These are phyloP conservation scores for Pionites leucogaster DNA, from an alignment of 2,113 vertebrate species.

Conservation along the genomic window DNA sequence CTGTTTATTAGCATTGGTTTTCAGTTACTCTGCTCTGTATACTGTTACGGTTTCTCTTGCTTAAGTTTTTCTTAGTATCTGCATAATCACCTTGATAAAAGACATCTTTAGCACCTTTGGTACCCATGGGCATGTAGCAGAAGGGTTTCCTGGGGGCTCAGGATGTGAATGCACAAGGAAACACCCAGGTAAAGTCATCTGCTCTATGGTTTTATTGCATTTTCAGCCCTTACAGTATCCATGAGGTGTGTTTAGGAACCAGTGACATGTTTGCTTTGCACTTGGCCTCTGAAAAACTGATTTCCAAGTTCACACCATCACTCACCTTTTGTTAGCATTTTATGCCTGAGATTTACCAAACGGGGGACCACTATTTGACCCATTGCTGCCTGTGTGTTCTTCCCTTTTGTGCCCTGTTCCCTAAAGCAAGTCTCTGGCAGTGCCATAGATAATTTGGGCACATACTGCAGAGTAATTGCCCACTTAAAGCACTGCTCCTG, in stretches of 20 bases:
- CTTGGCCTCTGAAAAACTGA: neutral
- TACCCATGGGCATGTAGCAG: neutral
- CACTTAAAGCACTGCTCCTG: neutral
- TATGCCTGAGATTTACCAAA: neutral
- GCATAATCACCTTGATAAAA: neutral
- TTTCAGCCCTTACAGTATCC: neutral
- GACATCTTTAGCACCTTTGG: neutral
- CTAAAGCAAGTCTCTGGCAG: neutral
- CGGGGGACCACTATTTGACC: neutral
- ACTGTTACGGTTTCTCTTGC: neutral
- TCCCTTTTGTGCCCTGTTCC: neutral
- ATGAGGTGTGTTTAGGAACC: neutral
- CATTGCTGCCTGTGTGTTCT: neutral
- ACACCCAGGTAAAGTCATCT: neutral
- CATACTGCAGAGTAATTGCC: accelerated
- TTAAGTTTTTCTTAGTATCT: neutral
- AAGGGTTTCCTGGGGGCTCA: neutral
- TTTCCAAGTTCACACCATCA: neutral
- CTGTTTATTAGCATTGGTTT: neutral
- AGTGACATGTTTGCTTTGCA: neutral
- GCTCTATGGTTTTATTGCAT: neutral
- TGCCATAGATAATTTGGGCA: neutral
- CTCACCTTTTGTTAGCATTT: neutral
- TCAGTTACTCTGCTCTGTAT: neutral
- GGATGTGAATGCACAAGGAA: accelerated